Conservation (phyloP, 1,140 invertebrate genomes). For the Acromyrmex charruanus region DNA sequence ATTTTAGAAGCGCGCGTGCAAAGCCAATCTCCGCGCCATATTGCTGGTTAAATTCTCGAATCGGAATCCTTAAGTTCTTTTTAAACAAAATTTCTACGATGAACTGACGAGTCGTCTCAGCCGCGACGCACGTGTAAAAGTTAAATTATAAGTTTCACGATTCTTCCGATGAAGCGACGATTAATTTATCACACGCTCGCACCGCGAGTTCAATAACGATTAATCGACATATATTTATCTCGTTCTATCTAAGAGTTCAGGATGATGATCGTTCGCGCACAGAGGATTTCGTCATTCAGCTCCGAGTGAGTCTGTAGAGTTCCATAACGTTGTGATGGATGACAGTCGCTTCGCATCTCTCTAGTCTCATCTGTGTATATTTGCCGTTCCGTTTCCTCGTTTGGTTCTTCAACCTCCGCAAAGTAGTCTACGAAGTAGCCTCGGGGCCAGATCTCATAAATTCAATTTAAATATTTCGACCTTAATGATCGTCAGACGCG, state of each 20-base stretch:
- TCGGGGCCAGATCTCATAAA: slow-evolving; percentile 80
- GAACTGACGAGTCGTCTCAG: not conserved
- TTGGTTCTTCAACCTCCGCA: slow-evolving; percentile 52
- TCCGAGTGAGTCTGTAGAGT: not conserved
- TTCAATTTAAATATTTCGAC: slow-evolving; percentile 86
- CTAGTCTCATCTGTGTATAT: slow-evolving; percentile 19
- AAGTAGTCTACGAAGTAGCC: slow-evolving; percentile 67
- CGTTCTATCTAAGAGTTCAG: not conserved
- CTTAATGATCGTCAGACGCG: slow-evolving; percentile 83
- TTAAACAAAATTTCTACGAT: not conserved
- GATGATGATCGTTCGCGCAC: not conserved
- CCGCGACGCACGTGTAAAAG: not conserved
- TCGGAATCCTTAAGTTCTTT: slow-evolving; percentile 3
- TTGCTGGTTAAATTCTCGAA: slow-evolving; percentile 29
- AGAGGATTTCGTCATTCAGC: slow-evolving; percentile 41
- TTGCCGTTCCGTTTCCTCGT: slow-evolving; percentile 39
- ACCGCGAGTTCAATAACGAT: not conserved
- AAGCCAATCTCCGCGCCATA: not conserved
- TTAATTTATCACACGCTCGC: slow-evolving; percentile 9
- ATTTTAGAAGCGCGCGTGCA: slow-evolving; percentile 45
- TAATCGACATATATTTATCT: slow-evolving; percentile 5
- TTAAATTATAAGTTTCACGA: not conserved
- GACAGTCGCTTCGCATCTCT: slow-evolving; percentile 5
- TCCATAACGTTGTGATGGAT: slow-evolving; percentile 36
- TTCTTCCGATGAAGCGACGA: slow-evolving; percentile 7